These are phyloP conservation scores for Phylloscopus trochilus DNA, from an alignment of 2,113 vertebrate genomes.

Conservation along the genomic window DNA sequence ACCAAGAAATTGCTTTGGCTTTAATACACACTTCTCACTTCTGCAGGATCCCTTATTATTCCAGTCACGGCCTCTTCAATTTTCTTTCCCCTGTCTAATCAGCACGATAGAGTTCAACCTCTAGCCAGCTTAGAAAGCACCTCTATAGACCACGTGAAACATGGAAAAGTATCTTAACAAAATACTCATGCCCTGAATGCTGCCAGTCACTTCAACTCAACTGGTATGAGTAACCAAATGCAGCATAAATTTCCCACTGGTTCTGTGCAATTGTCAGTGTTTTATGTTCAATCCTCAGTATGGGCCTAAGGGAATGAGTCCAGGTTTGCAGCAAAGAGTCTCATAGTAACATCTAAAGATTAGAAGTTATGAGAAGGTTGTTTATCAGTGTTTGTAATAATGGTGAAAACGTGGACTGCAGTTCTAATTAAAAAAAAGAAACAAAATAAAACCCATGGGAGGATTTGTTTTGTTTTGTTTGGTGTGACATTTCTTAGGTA, in stretches of 20 bases:
- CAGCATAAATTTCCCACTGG: constrained; percentile 3
- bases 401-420: background rate
- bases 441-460: background rate
- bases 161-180: background rate
- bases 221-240: background rate
- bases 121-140: background rate
- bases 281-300: background rate
- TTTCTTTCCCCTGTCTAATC: background rate
- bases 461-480: background rate
- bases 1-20: background rate
- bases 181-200: background rate
- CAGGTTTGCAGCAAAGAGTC: background rate
- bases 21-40: background rate
- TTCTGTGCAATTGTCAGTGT: background rate
- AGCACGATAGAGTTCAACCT: background rate
- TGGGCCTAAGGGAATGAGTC: background rate
- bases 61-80: background rate
- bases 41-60: background rate
- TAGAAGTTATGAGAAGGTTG: background rate
- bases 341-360: background rate
- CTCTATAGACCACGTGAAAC: background rate
- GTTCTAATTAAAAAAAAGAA: background rate
- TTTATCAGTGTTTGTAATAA: background rate
- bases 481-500: background rate
- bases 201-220: background rate